Percentiles rank a stretch among this genome's conserved stretches.
Conservation (phyloP, 2,888 invertebrate genomes). For the Lasioglossum marginatum region DNA sequence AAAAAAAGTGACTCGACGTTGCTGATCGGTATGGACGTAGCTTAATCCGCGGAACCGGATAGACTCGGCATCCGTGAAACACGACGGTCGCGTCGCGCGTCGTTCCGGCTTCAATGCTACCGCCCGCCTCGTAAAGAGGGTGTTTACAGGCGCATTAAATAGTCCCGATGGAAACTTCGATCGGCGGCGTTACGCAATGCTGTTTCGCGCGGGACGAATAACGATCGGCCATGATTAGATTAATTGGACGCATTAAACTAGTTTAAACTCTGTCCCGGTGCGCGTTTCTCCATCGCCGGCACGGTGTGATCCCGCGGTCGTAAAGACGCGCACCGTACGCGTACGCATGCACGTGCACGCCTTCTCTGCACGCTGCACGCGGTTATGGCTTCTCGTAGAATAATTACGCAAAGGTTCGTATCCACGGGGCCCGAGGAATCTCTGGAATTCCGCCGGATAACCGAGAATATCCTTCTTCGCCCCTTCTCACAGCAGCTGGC, state of each 20-base stretch:
- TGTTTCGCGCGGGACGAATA: slow-evolving; percentile 58
- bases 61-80: background rate
- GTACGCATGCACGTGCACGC: slow-evolving; percentile 12
- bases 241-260: slow-evolving; percentile 75
- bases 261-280: slow-evolving; percentile 58
- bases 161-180: slow-evolving; percentile 50
- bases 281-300: slow-evolving; percentile 34
- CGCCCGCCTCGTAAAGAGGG: slow-evolving; percentile 11
- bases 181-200: slow-evolving; percentile 60
- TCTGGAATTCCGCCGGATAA: background rate
- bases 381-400: slow-evolving; percentile 38
- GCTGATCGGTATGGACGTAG: background rate
- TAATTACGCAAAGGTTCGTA: slow-evolving; percentile 32
- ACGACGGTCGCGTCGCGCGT: background rate
- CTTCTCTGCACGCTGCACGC: background rate
- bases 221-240: slow-evolving; percentile 74
- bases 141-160: slow-evolving; percentile 56
- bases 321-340: slow-evolving; percentile 19
- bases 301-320: slow-evolving; percentile 48
- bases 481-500: background rate
- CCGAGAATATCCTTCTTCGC: background rate
- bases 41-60: background rate
- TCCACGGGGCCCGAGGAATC: background rate
- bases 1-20: too few species aligned
- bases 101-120: background rate